Percentiles rank a stretch among this genome's conserved stretches.
These are phyloP conservation scores for Yponomeuta sedellus DNA, from an alignment of 2,888 invertebrate species.

Conservation along the genomic window DNA sequence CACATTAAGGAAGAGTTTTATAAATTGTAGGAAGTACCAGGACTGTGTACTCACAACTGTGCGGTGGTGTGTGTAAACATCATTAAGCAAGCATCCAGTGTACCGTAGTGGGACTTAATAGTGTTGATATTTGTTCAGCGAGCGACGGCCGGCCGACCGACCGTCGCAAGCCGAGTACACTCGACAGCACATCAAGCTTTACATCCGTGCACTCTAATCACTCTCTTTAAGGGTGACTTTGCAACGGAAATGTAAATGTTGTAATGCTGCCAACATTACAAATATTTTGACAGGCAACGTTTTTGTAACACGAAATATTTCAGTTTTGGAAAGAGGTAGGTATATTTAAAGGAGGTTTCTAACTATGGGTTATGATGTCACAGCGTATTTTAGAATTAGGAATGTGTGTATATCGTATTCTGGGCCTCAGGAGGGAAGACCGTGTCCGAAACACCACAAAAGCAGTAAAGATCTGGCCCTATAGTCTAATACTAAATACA, in stretches of 20 bases:
- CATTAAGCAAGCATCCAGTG: slow-evolving; percentile 38
- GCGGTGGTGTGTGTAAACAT: slow-evolving; percentile 45
- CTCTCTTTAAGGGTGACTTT: too few species aligned
- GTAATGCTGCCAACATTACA: too few species aligned
- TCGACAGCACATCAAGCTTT: background rate
- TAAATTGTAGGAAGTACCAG: background rate
- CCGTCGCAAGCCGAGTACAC: background rate
- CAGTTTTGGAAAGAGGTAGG: background rate
- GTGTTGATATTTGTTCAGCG: slow-evolving; percentile 12
- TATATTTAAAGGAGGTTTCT: background rate
- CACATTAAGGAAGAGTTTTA: too few species aligned
- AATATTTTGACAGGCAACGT: background rate
- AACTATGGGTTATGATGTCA: too few species aligned
- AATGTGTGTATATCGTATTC: too few species aligned
- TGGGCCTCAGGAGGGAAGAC: too few species aligned
- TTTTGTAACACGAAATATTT: background rate
- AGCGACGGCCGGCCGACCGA: background rate
- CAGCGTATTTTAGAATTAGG: too few species aligned
- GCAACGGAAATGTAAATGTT: too few species aligned
- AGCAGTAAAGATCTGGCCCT: too few species aligned
- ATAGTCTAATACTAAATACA: too few species aligned
- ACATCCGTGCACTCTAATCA: too few species aligned
- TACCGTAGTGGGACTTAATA: slow-evolving; percentile 12
- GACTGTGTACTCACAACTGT: background rate
- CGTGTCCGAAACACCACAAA: too few species aligned